These are phyloP conservation scores for Callionymus lyra DNA, from an alignment of 2,113 vertebrate genomes.

Conservation along the genomic window DNA sequence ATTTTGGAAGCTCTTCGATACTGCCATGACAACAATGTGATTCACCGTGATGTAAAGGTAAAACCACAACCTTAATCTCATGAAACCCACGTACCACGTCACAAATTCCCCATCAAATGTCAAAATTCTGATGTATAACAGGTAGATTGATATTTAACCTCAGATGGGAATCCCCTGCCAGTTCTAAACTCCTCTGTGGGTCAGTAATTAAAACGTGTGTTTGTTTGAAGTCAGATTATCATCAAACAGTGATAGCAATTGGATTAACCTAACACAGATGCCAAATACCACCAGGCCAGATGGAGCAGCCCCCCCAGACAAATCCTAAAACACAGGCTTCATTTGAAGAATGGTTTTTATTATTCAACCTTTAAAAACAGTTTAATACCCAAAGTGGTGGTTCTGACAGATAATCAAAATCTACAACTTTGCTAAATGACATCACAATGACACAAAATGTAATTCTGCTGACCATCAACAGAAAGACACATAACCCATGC, in stretches of 20 bases:
- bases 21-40: slow-evolving; percentile 96
- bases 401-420: too few species aligned
- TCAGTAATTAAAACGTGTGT: background rate
- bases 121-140: background rate
- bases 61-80: slow-evolving; percentile 15
- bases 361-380: too few species aligned
- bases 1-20: slow-evolving; percentile 92
- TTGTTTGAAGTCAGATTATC: slow-evolving; percentile 26
- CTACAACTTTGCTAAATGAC: too few species aligned
- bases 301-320: slow-evolving; percentile 15
- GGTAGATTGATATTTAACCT: background rate
- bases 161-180: too few species aligned
- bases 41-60: slow-evolving; percentile 96
- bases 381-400: too few species aligned
- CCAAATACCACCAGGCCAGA: slow-evolving; percentile 22
- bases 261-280: slow-evolving; percentile 22
- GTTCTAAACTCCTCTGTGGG: background rate
- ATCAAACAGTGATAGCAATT: slow-evolving; percentile 13
- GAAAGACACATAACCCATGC: too few species aligned
- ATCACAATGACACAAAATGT: too few species aligned
- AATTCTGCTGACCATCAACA: too few species aligned
- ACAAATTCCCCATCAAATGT: too few species aligned
- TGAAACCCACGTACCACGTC: too few species aligned
- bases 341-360: too few species aligned
- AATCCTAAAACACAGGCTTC: background rate